phyloP scores from a whole-genome alignment of 1,140 invertebrate species.

The Spodoptera litura region DNA sequence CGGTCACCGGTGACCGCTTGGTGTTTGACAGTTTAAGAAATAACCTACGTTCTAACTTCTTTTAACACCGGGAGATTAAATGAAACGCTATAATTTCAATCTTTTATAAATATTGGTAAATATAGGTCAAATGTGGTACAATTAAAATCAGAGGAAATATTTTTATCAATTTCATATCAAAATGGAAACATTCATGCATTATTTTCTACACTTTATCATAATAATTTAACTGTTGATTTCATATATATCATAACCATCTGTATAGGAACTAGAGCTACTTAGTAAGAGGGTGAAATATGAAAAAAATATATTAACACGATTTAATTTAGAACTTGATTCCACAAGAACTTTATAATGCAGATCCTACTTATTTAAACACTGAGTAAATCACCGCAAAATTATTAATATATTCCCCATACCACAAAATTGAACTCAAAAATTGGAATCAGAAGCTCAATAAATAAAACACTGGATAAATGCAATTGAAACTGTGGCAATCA shows the following conservation, averaged over 20 bases:
- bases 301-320: slow-evolving; percentile 7
- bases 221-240: slow-evolving; percentile 73
- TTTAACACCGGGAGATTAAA: slow-evolving; percentile 54
- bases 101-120: slow-evolving; percentile 86
- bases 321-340: no score
- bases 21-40: no score
- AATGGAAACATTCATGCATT: slow-evolving; percentile 81
- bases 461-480: slow-evolving; percentile 55
- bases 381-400: neutral
- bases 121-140: slow-evolving; percentile 85
- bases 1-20: no score
- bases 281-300: slow-evolving; percentile 65
- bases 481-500: slow-evolving; percentile 46
- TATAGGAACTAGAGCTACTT: slow-evolving; percentile 79
- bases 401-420: slow-evolving; percentile 58
- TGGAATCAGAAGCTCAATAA: slow-evolving; percentile 59
- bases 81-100: slow-evolving; percentile 80
- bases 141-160: slow-evolving; percentile 85
- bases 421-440: slow-evolving; percentile 61
- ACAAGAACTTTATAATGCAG: no score
- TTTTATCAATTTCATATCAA: slow-evolving; percentile 83
- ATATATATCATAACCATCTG: slow-evolving; percentile 70
- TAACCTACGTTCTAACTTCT: neutral
- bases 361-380: neutral
- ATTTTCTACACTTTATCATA: slow-evolving; percentile 85